These are phyloP conservation scores for Chironomus tepperi DNA, from an alignment of 1,140 invertebrate genomes.

Conservation along the genomic window DNA sequence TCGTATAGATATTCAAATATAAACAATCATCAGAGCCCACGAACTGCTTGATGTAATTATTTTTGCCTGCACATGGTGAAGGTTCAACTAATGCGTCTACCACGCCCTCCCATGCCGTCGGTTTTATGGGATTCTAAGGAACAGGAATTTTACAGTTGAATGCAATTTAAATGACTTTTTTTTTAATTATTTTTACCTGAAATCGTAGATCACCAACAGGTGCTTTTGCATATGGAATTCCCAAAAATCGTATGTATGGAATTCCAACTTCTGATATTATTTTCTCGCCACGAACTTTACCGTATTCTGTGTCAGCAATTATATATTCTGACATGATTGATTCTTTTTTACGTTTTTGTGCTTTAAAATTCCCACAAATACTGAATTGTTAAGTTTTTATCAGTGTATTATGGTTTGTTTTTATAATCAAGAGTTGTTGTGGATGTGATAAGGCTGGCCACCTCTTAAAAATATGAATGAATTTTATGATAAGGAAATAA, in stretches of 20 bases:
- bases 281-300: neutral
- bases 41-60: neutral
- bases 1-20: slow-evolving; percentile 47
- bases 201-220: slow-evolving; percentile 60
- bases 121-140: neutral
- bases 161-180: neutral
- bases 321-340: neutral
- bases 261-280: neutral
- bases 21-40: slow-evolving; percentile 48
- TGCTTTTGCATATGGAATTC: slow-evolving; percentile 64
- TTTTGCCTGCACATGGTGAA: neutral
- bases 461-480: too few species aligned
- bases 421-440: too few species aligned
- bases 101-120: neutral
- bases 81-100: neutral
- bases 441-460: too few species aligned
- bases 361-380: too few species aligned
- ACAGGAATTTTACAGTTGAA: neutral
- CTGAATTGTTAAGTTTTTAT: too few species aligned
- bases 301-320: neutral
- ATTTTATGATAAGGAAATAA: too few species aligned
- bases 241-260: slow-evolving; percentile 28
- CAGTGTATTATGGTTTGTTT: too few species aligned
- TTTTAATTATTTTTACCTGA: slow-evolving; percentile 31
- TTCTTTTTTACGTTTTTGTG: neutral